Percentiles rank a stretch among this genome's conserved stretches.
Evolutionary conservation across 2,113 vertebrate species (phyloP).

Genomic region (Saguinus midas): DNA sequence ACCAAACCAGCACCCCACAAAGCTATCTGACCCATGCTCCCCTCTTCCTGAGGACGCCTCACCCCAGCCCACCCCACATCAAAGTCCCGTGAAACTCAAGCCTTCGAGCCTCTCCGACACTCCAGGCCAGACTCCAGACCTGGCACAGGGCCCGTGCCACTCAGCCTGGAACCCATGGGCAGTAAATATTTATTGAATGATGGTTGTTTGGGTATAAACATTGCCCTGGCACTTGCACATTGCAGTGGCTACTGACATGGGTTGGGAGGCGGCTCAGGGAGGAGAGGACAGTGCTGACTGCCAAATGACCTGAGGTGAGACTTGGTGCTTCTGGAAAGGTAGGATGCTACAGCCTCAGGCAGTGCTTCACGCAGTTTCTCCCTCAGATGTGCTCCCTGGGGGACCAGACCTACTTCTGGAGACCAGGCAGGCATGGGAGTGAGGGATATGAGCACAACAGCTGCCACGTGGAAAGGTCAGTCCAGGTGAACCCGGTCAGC

Average conservation of each 20-base stretch:
- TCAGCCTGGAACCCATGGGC: not conserved
- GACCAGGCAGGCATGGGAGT: not conserved
- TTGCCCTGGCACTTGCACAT: not conserved
- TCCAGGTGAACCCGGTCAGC: not conserved
- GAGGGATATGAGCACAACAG: not conserved
- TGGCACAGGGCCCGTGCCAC: not conserved
- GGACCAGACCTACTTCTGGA: not conserved
- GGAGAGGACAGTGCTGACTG: not conserved
- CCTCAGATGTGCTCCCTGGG: no score
- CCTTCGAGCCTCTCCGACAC: not conserved
- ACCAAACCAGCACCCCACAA: not conserved
- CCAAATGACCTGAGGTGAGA: not conserved
- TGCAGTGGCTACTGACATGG: not conserved
- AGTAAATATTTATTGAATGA: not conserved
- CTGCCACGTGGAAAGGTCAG: not conserved
- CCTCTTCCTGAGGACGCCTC: not conserved
- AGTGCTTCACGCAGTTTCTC: not conserved
- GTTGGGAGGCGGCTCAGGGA: rapidly evolving
- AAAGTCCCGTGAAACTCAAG: not conserved
- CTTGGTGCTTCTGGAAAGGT: not conserved
- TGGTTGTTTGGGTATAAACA: not conserved
- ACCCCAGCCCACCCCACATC: not conserved
- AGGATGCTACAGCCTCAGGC: not conserved
- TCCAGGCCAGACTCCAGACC: not conserved
- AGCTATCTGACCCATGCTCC: not conserved